Evolutionary conservation across 2,113 vertebrate genomes (phyloP), one percentile per base, ranked within the genome.

Genomic region (Equus przewalskii): DNA sequence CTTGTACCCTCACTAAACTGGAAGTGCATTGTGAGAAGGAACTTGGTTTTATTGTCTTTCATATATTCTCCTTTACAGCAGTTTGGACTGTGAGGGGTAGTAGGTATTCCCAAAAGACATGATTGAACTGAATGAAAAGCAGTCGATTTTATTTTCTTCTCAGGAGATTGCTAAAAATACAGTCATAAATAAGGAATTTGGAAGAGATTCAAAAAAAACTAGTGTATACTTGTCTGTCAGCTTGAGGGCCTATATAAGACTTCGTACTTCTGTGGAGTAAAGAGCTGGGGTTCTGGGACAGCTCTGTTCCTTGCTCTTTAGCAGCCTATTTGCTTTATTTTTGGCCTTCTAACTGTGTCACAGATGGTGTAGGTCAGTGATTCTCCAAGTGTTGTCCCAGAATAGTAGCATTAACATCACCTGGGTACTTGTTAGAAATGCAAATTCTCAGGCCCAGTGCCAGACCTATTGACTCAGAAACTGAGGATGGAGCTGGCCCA

Each of bases 131-230:
- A 83, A 92, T 44, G 30, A 92, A 96, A 67, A 65, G 75, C 75
- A 28, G 16, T 70, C 7, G n/a, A 21, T 84, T 85, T 95, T 80
- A 90, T 91, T 93, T 95, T 51, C n/a, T 89, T 49, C 79, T 89
- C 83, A 89, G 14, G 19, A 96, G 79, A 89, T 30, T 86, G 60
- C n/a, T 95, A 54, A 95, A 96, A 92, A 51, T 72, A 62, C 0
- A 97, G 79, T 96, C n/a, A 96, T 79, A 89, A 91, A 81, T 72
- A 78, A 95, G 65, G 69, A 85, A 86, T 91, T 94, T 95, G 89
- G 67, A 93, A 93, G 72, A 64, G 44, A 64, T 69, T 96, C n/a
- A 82, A 62, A 89, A 93, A 93, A 85, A 81, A 13, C 81, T 93
- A 64, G 62, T 83, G 19, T 89, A 33, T 89, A 76, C 72, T 85